phyloP scores from a whole-genome alignment of 2,888 invertebrate species.

The Arge pagana region DNA sequence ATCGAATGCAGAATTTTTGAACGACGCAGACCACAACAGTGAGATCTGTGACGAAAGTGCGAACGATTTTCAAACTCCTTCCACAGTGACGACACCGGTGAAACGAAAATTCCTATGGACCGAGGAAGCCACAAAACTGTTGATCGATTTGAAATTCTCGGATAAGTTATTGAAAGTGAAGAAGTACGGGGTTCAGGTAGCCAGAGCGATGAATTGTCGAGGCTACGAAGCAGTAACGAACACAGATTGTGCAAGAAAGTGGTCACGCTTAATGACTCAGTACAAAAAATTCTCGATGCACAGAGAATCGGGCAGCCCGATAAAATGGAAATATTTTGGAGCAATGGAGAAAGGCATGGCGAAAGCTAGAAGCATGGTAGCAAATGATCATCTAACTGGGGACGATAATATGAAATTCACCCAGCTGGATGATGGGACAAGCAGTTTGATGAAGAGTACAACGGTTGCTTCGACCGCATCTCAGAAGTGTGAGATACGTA shows the following conservation, averaged over 20 bases:
- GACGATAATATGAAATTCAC: too few species aligned
- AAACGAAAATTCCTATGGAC: neutral
- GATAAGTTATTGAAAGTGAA: neutral
- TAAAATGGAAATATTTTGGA: constrained; percentile 6
- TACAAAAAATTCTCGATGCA: neutral
- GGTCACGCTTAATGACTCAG: neutral
- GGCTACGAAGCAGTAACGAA: neutral
- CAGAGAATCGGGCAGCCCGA: neutral
- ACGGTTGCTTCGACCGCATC: too few species aligned
- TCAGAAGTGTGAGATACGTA: too few species aligned
- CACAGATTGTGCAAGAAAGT: neutral
- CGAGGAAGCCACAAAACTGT: neutral
- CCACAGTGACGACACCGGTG: too few species aligned
- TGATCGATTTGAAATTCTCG: constrained; percentile 3
- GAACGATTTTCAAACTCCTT: too few species aligned
- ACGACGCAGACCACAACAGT: too few species aligned
- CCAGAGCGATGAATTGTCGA: neutral
- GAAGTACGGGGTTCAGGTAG: neutral
- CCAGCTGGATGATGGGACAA: too few species aligned
- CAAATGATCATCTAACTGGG: too few species aligned
- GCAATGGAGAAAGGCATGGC: neutral
- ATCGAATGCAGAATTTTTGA: too few species aligned
- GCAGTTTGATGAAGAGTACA: too few species aligned
- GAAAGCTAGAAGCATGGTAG: too few species aligned
- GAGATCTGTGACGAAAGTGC: too few species aligned